phyloP scores from a whole-genome alignment of 1,140 invertebrate genomes.

The Papilio machaon region DNA sequence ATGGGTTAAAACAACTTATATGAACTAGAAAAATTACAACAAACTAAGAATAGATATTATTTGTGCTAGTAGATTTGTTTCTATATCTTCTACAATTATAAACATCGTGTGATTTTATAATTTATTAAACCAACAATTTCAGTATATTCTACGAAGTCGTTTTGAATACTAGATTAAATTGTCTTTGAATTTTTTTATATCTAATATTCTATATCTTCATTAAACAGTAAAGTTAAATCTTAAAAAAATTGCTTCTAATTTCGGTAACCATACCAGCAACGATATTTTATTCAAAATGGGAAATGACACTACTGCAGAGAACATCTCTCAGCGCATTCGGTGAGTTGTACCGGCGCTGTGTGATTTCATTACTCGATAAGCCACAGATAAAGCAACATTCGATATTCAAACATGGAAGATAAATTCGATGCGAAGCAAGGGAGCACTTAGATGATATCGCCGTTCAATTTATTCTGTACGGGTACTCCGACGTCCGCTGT shows the following conservation, averaged over 20 bases:
- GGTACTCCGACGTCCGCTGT: conserved; percentile 35
- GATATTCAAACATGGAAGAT: conserved; percentile 50
- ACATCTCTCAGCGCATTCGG: conserved; percentile 38
- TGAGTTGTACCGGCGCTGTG: conserved; percentile 47
- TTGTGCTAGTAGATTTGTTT: neutral
- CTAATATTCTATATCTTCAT: neutral
- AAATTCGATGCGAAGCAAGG: conserved; percentile 40
- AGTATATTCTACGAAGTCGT: too few species aligned
- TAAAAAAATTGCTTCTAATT: conserved; percentile 21
- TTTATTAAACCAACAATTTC: too few species aligned
- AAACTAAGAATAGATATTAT: neutral
- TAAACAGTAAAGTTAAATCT: conserved; percentile 12
- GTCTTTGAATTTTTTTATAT: too few species aligned
- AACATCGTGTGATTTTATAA: too few species aligned
- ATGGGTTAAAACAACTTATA: conserved; percentile 12
- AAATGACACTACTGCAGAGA: conserved; percentile 9
- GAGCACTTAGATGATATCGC: conserved; percentile 50
- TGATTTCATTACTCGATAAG: conserved; percentile 52
- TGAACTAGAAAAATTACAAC: conserved; percentile 3
- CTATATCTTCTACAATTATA: neutral
- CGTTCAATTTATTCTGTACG: conserved; percentile 49
- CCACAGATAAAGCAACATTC: conserved; percentile 46
- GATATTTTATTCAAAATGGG: conserved; percentile 13
- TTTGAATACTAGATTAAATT: too few species aligned
- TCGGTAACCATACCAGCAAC: neutral